phyloP scores from a whole-genome alignment of 2,113 vertebrate genomes.

The Castor canadensis region DNA sequence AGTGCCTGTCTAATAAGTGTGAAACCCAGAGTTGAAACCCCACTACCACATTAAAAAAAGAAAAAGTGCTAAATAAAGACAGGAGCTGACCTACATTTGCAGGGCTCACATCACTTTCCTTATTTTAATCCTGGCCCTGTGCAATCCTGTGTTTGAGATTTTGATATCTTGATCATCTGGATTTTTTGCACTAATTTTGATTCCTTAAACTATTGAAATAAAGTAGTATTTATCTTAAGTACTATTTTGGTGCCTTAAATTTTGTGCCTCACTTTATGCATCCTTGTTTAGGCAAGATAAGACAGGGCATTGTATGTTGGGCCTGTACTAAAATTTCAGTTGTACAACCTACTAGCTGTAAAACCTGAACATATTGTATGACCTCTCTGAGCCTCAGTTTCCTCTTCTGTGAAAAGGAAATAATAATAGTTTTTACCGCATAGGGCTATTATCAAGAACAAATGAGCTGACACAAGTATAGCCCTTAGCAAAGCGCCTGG shows the following conservation, averaged over 20 bases:
- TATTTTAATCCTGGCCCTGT: background rate
- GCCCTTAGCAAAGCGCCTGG: background rate
- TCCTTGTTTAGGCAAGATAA: background rate
- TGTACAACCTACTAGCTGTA: background rate
- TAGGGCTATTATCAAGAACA: background rate
- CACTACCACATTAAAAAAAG: too few species aligned
- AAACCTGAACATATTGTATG: background rate
- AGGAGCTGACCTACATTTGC: background rate
- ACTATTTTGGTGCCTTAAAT: background rate
- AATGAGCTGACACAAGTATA: background rate
- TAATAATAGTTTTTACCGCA: background rate
- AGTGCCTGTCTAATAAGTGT: too few species aligned
- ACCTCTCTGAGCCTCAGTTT: background rate
- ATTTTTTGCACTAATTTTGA: background rate
- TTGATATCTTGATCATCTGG: background rate
- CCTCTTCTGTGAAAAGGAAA: background rate
- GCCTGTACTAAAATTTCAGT: background rate
- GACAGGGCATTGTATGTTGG: background rate
- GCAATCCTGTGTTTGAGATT: background rate
- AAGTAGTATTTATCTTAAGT: background rate
- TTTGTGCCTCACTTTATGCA: background rate
- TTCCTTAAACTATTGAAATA: constrained; percentile 12
- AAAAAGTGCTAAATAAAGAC: background rate
- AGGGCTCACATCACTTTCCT: background rate
- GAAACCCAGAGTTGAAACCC: too few species aligned